A percentile compares a stretch with the other conserved stretches of the same genome.
phyloP scores from a whole-genome alignment of 1,140 invertebrate species.

The Platorchestia sp. region DNA sequence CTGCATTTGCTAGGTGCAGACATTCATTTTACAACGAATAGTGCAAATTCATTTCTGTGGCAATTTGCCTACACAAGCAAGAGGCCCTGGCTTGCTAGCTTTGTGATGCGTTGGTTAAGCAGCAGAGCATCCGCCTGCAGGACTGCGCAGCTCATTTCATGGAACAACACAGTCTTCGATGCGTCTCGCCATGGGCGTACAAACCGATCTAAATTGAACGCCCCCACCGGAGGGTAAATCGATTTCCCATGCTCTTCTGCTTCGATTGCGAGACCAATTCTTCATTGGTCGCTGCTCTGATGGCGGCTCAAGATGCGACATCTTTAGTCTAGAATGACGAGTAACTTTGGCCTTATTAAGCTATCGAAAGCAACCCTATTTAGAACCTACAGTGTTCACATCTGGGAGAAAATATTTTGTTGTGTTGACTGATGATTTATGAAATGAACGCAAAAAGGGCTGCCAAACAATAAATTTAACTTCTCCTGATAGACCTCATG shows the following conservation, averaged over 20 bases:
- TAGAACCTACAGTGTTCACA: neutral
- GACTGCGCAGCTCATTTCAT: neutral
- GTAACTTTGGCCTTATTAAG: neutral
- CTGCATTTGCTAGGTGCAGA: too few species aligned
- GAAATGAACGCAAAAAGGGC: too few species aligned
- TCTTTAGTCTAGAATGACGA: neutral
- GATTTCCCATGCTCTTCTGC: neutral
- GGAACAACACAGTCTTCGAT: neutral
- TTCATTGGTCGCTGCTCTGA: neutral
- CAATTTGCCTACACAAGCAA: neutral
- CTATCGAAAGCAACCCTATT: neutral
- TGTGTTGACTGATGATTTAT: too few species aligned
- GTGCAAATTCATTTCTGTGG: too few species aligned
- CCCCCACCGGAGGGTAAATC: neutral
- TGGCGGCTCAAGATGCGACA: neutral
- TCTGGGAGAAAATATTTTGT: too few species aligned
- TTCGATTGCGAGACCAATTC: neutral
- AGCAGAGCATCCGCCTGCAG: neutral
- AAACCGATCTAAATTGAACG: neutral
- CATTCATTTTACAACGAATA: too few species aligned
- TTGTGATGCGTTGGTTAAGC: neutral
- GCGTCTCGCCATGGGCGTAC: neutral
- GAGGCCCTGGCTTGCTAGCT: neutral
- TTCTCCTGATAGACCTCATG: too few species aligned
- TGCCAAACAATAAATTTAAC: too few species aligned